Conservation (phyloP, 1,140 invertebrate genomes). For the Drosophila nasuta region DNA sequence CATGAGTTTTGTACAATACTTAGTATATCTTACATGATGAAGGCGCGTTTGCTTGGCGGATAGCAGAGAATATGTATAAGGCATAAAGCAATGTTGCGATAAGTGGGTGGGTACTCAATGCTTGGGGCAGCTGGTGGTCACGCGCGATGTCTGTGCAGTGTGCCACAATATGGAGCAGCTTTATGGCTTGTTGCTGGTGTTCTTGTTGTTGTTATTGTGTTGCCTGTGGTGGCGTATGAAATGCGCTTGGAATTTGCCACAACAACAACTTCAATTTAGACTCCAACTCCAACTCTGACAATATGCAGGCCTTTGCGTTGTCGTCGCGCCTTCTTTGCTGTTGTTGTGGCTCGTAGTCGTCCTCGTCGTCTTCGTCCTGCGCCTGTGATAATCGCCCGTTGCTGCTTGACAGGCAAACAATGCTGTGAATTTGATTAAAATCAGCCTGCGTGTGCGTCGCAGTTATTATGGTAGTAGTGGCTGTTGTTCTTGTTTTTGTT, state of each 20-base stretch:
- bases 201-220: constrained; percentile 52
- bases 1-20: constrained; percentile 69
- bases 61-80: constrained; percentile 21
- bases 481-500: constrained; percentile 47
- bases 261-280: constrained; percentile 32
- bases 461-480: constrained; percentile 47
- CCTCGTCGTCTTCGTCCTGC: constrained; percentile 52
- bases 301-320: constrained; percentile 52
- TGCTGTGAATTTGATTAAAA: constrained; percentile 85
- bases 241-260: constrained; percentile 78
- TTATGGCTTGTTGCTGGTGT: constrained; percentile 33
- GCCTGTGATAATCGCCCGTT: constrained; percentile 74
- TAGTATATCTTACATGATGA: constrained; percentile 54
- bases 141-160: constrained; percentile 52
- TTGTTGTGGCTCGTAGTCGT: constrained; percentile 48
- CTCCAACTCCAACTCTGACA: constrained; percentile 25
- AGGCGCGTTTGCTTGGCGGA: constrained; percentile 46
- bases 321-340: constrained; percentile 43
- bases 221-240: constrained; percentile 77
- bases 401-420: constrained; percentile 83
- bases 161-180: constrained; percentile 64
- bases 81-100: constrained; percentile 51
- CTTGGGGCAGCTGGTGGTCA: constrained; percentile 64
- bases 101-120: constrained; percentile 56
- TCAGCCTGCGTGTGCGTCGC: constrained; percentile 78